phyloP scores from a whole-genome alignment of 2,888 invertebrate species.

The Hyposoter didymator region DNA sequence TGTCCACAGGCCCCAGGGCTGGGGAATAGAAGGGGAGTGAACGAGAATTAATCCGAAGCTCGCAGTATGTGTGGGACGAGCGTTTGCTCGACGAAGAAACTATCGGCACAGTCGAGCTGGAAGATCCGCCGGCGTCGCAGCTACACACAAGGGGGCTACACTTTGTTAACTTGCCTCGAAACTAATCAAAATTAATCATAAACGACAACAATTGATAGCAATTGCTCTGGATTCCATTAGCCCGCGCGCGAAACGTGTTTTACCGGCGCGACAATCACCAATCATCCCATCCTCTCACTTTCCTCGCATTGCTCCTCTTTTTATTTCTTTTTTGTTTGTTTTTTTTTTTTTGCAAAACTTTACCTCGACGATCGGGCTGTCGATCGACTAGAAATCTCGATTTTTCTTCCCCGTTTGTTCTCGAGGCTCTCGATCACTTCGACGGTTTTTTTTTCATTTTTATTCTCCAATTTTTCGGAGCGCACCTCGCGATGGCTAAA shows the following conservation, averaged over 20 bases:
- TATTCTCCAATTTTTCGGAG: background rate
- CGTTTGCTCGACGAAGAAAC: conserved; percentile 43
- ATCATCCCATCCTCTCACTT: conserved; percentile 6
- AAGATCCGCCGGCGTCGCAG: conserved; percentile 76
- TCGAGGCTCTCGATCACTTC: background rate
- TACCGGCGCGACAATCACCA: conserved; percentile 25
- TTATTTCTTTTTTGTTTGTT: background rate
- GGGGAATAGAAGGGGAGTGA: conserved; percentile 22
- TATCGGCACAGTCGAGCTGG: conserved; percentile 76
- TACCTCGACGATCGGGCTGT: background rate
- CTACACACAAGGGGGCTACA: conserved; percentile 71
- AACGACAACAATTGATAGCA: conserved; percentile 83
- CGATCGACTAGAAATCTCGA: background rate
- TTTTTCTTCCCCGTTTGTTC: background rate
- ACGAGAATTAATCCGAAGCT: conserved; percentile 35
- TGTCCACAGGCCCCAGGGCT: background rate
- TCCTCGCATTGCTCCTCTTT: background rate
- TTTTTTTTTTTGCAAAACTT: background rate
- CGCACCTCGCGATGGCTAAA: background rate
- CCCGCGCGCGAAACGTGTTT: conserved; percentile 57
- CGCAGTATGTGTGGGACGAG: conserved; percentile 55
- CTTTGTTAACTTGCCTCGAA: conserved; percentile 81
- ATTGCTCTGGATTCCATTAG: conserved; percentile 83
- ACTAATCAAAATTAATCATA: conserved; percentile 84
- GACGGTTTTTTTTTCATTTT: background rate